Evolutionary conservation across 2,797 vertebrate species (phyloP).

Genomic region (Chaetodon trifasciatus): DNA sequence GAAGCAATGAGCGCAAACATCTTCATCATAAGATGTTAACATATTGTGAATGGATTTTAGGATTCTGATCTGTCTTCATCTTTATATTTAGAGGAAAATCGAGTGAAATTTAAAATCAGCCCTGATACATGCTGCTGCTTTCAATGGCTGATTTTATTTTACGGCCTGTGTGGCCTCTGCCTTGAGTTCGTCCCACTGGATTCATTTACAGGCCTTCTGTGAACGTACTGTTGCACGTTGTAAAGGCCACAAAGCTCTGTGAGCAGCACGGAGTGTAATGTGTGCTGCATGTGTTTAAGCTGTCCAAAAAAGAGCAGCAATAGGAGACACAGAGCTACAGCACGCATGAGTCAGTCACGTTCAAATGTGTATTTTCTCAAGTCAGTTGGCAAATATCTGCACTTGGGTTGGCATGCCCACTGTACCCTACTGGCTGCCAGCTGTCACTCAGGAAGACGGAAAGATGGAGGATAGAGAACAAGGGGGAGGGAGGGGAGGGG

Average conservation of each 20-base stretch:
- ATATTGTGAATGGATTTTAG: not conserved
- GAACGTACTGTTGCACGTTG: slow-evolving; percentile 58
- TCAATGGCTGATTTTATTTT: slow-evolving; percentile 52
- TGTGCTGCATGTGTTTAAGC: slow-evolving; percentile 36
- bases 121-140: slow-evolving; percentile 14
- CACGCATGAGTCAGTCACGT: slow-evolving; percentile 61
- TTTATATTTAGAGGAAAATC: not conserved
- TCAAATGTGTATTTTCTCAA: slow-evolving; percentile 79
- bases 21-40: not conserved
- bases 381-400: slow-evolving; percentile 79
- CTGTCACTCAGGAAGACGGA: slow-evolving; percentile 85
- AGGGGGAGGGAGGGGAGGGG: not conserved
- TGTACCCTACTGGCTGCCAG: slow-evolving; percentile 88
- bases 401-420: slow-evolving; percentile 82
- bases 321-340: slow-evolving; percentile 24
- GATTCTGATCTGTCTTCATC: slow-evolving; percentile 1
- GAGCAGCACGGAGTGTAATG: slow-evolving; percentile 50
- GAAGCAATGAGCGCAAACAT: slow-evolving; percentile 11
- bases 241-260: slow-evolving; percentile 61
- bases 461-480: slow-evolving; percentile 73
- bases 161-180: slow-evolving; percentile 45
- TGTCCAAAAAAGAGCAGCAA: slow-evolving; percentile 32
- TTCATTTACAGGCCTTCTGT: slow-evolving; percentile 55
- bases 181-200: slow-evolving; percentile 53
- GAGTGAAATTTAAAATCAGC: slow-evolving; percentile 16